Conservation (phyloP, 2,797 vertebrate species). For the Hybognathus amarus region DNA sequence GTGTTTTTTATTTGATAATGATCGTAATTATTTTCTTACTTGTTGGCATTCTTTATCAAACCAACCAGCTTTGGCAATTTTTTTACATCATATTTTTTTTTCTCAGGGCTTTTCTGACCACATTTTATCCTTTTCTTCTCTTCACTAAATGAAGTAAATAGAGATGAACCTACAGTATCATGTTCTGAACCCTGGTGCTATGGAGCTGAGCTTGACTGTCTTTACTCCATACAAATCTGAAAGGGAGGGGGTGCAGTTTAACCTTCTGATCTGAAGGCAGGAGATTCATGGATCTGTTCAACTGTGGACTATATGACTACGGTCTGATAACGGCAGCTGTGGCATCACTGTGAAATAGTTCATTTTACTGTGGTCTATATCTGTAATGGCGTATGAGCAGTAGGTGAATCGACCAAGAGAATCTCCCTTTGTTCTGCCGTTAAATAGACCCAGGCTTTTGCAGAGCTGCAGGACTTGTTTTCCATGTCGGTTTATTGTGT, state of each 20-base stretch:
- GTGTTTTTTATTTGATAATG: too few species aligned
- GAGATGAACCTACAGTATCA: not conserved
- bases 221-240: not conserved
- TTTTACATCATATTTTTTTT: not conserved
- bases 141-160: not conserved
- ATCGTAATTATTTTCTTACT: too few species aligned
- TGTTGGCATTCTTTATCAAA: too few species aligned
- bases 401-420: not conserved
- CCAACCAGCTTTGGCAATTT: not conserved
- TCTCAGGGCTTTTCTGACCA: not conserved
- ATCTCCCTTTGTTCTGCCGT: not conserved
- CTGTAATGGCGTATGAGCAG: not conserved
- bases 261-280: not conserved
- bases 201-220: not conserved
- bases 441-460: not conserved
- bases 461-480: not conserved
- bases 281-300: not conserved
- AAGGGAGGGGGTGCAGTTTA: not conserved
- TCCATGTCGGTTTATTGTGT: not conserved
- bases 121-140: too few species aligned
- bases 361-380: not conserved
- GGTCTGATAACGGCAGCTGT: not conserved
- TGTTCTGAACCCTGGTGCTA: not conserved
- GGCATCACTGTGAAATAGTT: not conserved
- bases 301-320: not conserved